These are phyloP conservation scores for Megaceryle alcyon DNA, from an alignment of 2,797 vertebrate species.

Conservation along the genomic window DNA sequence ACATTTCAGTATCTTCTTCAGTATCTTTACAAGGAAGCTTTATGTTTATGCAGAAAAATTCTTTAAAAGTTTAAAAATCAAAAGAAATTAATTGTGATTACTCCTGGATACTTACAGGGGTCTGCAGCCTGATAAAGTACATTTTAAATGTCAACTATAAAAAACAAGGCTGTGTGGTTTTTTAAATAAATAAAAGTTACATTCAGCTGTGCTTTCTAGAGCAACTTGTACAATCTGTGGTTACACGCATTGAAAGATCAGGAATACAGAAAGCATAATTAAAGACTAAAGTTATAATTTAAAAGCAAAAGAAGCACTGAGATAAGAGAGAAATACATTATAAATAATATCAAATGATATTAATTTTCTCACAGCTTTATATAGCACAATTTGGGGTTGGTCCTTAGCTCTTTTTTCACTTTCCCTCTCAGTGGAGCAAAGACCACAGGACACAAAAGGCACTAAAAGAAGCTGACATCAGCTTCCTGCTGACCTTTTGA, in stretches of 20 bases:
- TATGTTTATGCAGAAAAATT: fast-evolving
- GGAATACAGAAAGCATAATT: not conserved
- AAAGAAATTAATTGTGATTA: not conserved
- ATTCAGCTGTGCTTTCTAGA: not conserved
- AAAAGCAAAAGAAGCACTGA: not conserved
- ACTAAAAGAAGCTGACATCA: not conserved
- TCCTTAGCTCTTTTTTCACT: not conserved
- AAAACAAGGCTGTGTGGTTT: not conserved
- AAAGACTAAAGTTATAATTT: not conserved
- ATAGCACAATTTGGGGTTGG: not conserved
- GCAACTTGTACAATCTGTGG: not conserved
- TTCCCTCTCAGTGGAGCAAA: not conserved
- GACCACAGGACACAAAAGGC: not conserved
- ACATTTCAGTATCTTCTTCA: not conserved
- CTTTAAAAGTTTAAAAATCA: not conserved
- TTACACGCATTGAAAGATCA: not conserved
- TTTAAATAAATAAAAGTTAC: not conserved
- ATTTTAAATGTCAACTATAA: not conserved
- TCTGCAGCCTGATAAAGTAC: not conserved
- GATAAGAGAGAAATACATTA: not conserved
- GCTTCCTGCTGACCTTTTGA: not conserved
- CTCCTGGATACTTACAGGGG: not conserved
- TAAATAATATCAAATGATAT: not conserved
- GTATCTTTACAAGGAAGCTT: not conserved
- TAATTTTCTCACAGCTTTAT: not conserved